phyloP scores from a whole-genome alignment of 2,888 invertebrate species.

The Sinopyrophorus schimmeli region DNA sequence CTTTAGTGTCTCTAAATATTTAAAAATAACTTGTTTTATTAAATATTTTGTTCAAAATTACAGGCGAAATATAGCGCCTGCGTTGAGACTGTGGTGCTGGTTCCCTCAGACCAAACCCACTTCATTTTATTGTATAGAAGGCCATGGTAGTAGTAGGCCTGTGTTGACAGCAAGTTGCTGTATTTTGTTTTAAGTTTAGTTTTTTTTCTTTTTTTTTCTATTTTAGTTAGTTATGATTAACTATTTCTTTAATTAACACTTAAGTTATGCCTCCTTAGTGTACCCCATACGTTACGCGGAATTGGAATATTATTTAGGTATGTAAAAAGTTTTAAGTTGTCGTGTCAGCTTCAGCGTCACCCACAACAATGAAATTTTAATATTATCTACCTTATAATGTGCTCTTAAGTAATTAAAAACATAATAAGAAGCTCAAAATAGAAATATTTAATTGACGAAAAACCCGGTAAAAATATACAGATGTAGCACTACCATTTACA shows the following conservation, averaged over 20 bases:
- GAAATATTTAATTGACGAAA: too few relatives aligned
- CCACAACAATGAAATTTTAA: slow-evolving; percentile 10
- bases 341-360: slow-evolving; percentile 34
- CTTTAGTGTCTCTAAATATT: too few relatives aligned
- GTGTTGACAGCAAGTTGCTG: slow-evolving; percentile 40
- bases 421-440: too few relatives aligned
- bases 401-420: too few relatives aligned
- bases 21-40: slow-evolving; percentile 17
- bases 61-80: slow-evolving; percentile 3
- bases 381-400: too few relatives aligned
- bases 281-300: slow-evolving; percentile 20
- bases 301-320: slow-evolving; percentile 32
- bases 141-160: slow-evolving; percentile 33
- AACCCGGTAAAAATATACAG: too few relatives aligned
- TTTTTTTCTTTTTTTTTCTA: slow-evolving; percentile 45
- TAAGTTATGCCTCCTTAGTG: slow-evolving; percentile 20
- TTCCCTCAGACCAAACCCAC: slow-evolving; percentile 7
- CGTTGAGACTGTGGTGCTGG: background rate
- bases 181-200: slow-evolving; percentile 45
- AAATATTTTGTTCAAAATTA: slow-evolving; percentile 10
- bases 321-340: slow-evolving; percentile 25
- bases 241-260: slow-evolving; percentile 27
- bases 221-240: slow-evolving; percentile 43
- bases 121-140: slow-evolving; percentile 4
- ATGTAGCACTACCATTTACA: too few relatives aligned